Evolutionary conservation across 2,797 vertebrate genomes (phyloP).

Genomic region (Tenualosa ilisha): DNA sequence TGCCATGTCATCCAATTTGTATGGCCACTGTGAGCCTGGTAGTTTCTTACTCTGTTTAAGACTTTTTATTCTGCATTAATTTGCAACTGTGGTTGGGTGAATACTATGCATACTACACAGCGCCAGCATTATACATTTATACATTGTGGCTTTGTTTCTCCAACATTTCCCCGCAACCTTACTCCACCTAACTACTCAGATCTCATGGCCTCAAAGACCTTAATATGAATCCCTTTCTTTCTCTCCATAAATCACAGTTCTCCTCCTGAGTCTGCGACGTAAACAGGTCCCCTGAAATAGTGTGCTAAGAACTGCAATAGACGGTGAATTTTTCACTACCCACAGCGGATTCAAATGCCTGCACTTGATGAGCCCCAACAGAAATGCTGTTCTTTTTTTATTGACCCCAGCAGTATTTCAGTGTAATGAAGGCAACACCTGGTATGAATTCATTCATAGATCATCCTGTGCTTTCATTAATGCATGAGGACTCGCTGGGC

Average conservation of each 20-base stretch:
- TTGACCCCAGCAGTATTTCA: constrained; percentile 15
- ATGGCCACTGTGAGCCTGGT: no score
- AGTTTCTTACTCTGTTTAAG: not conserved
- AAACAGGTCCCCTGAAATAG: constrained; percentile 23
- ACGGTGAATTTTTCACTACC: constrained; percentile 1
- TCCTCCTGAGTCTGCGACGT: not conserved
- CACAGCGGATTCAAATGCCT: constrained; percentile 13
- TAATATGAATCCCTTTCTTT: not conserved
- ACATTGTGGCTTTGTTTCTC: not conserved
- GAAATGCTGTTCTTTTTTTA: constrained; percentile 30
- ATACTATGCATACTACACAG: no score
- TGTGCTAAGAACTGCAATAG: constrained; percentile 16
- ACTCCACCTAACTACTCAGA: not conserved
- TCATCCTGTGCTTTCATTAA: constrained; percentile 74
- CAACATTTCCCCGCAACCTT: not conserved
- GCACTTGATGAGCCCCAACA: constrained; percentile 30
- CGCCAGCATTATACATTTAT: no score
- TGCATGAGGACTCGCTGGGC: constrained; percentile 63
- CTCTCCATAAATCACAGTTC: not conserved
- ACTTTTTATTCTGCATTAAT: not conserved
- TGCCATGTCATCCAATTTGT: no score
- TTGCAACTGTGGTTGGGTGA: no score
- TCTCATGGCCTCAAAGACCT: not conserved
- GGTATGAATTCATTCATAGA: constrained; percentile 71
- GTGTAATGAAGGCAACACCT: constrained; percentile 66